A percentile compares a stretch with the other conserved stretches of the same genome.
Evolutionary conservation across 2,797 vertebrate genomes (phyloP).

Genomic region (Pagetopsis macropterus): DNA sequence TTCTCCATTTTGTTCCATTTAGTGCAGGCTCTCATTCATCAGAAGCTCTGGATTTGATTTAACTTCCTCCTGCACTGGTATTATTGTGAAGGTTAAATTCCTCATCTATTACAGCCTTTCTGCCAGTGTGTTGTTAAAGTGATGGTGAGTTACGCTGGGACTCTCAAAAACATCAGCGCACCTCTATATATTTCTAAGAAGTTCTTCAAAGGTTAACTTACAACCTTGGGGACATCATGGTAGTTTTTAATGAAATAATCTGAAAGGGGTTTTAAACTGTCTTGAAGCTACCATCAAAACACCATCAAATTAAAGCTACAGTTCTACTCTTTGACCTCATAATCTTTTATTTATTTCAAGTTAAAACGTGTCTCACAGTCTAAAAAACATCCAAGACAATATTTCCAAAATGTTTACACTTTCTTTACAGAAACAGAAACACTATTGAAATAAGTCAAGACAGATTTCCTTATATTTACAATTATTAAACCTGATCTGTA

Average conservation of each 20-base stretch:
- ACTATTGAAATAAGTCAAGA: not conserved
- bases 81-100: constrained; percentile 9
- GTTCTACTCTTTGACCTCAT: not conserved
- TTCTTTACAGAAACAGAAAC: not conserved
- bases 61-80: not conserved
- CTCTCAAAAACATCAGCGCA: not conserved
- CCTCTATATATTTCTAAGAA: not conserved
- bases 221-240: no score
- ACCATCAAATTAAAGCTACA: not conserved
- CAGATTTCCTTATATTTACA: not conserved
- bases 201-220: not conserved
- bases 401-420: no score
- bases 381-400: no score
- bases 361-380: not conserved
- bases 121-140: constrained; percentile 5
- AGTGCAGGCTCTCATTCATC: constrained; percentile 18
- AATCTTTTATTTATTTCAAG: not conserved
- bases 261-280: not conserved
- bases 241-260: not conserved
- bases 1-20: constrained; percentile 36
- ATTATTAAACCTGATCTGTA: not conserved
- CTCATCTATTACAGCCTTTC: constrained; percentile 8
- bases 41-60: constrained; percentile 16
- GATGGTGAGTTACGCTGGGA: not conserved
- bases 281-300: not conserved